These are phyloP conservation scores for Eupithecia abbreviata DNA, from an alignment of 2,888 invertebrate genomes.

Conservation along the genomic window DNA sequence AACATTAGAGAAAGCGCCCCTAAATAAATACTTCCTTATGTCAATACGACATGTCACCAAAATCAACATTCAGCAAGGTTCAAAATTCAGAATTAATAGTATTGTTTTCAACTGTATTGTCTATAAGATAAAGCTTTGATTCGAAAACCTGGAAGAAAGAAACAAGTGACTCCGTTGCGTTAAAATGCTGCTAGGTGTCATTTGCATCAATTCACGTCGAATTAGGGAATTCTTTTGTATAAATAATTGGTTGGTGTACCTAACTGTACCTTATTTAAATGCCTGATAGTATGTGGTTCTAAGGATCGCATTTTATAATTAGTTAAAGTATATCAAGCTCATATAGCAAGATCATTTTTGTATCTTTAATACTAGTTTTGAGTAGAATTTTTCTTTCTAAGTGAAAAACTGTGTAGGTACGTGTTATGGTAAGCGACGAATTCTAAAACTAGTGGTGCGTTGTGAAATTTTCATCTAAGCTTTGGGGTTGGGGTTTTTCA, in stretches of 20 bases:
- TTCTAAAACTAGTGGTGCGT: no score
- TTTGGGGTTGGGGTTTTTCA: no score
- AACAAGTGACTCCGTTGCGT: neutral
- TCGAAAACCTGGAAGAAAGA: neutral
- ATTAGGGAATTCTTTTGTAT: slow-evolving; percentile 71
- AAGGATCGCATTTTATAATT: neutral
- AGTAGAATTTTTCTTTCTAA: no score
- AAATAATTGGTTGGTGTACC: slow-evolving; percentile 56
- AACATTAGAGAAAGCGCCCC: slow-evolving; percentile 61
- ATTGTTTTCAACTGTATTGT: neutral
- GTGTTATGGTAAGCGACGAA: no score
- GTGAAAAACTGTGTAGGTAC: no score
- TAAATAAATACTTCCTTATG: slow-evolving; percentile 72
- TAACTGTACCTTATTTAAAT: neutral
- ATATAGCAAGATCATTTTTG: no score
- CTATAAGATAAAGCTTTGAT: neutral
- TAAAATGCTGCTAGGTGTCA: slow-evolving; percentile 58
- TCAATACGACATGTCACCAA: slow-evolving; percentile 74
- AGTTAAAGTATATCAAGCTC: no score
- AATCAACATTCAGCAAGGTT: slow-evolving; percentile 40
- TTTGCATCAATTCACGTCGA: slow-evolving; percentile 78
- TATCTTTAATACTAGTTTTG: no score
- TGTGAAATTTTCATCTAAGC: no score
- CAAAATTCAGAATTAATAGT: slow-evolving; percentile 11
- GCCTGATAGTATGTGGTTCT: neutral